Evolutionary conservation across 1,140 invertebrate species (phyloP), one percentile per base, ranked within the genome.

Genomic region (Augochlora pura): DNA sequence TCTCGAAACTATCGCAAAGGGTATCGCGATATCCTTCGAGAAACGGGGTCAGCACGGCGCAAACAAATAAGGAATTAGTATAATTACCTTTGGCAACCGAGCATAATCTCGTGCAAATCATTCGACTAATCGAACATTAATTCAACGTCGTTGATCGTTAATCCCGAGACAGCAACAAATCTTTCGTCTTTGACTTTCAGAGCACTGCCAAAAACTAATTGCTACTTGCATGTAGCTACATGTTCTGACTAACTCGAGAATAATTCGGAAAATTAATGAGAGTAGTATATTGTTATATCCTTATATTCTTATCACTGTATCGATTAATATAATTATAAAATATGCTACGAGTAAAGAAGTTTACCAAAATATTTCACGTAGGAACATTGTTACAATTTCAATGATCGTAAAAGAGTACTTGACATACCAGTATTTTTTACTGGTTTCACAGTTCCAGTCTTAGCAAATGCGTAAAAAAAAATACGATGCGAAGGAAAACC

Each of bases 61-160:
- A 52, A 72, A 65, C 60, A 32, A 65, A 57, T 57, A 65, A 42
- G 76, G 38, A 25, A 27, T 78, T 72, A 46, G 60, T 72, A 72
- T 78, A 64, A 78, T 78, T 65, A 74, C 23, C 49, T 32, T 74
- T 79, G 77, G 77, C 77, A 79, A 59, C 25, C 2, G 0, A 16
- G 32, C 46, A 7, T 16, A 2, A 52, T 67, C 21, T 23, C 0
- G 6, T 12, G 10, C 65, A 74, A 79, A 73, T 79, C 42, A 62
- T 66, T 73, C 52, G 42, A 21, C 42, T 79, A 79, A 79, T 74
- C 77, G 52, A 79, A 74, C 77, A 52, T 67, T 74, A 72, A 54
- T 72, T 70, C 32, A 71, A 54, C 42, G 32, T 42, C 42, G 16
- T 27, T 39, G 71, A n/a, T 25, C 64, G 23, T 23, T 27, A 63